Conservation (phyloP, 2,113 vertebrate species). For the Coptodon rendalli region DNA sequence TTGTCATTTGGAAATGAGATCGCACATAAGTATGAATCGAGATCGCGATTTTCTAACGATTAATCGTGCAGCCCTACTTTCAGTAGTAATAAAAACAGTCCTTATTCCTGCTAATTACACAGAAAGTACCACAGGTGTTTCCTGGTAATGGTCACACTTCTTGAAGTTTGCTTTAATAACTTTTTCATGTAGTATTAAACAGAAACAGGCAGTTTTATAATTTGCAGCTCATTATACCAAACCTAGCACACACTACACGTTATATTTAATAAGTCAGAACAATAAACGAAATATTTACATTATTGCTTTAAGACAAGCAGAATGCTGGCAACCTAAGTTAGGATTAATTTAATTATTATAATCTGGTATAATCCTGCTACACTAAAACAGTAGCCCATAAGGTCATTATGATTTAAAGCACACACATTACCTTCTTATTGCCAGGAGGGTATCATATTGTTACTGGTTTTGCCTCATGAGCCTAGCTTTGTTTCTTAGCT, state of each 20-base stretch:
- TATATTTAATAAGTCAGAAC: background rate
- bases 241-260: background rate
- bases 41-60: too few species aligned
- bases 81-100: background rate
- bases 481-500: background rate
- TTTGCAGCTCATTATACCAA: background rate
- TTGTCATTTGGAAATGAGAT: too few species aligned
- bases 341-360: background rate
- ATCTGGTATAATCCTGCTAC: background rate
- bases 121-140: background rate
- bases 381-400: background rate
- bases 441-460: background rate
- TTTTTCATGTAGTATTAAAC: background rate
- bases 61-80: too few species aligned
- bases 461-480: background rate
- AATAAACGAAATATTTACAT: background rate
- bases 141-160: background rate
- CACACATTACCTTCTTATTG: background rate
- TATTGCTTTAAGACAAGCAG: background rate
- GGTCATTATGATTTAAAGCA: background rate
- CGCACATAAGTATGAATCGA: too few species aligned
- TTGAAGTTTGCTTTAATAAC: background rate
- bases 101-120: background rate
- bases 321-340: background rate
- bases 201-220: background rate